Percentiles rank a stretch among this genome's conserved stretches.
These are phyloP conservation scores for Scatophagus argus DNA, from an alignment of 2,113 vertebrate species.

Conservation along the genomic window DNA sequence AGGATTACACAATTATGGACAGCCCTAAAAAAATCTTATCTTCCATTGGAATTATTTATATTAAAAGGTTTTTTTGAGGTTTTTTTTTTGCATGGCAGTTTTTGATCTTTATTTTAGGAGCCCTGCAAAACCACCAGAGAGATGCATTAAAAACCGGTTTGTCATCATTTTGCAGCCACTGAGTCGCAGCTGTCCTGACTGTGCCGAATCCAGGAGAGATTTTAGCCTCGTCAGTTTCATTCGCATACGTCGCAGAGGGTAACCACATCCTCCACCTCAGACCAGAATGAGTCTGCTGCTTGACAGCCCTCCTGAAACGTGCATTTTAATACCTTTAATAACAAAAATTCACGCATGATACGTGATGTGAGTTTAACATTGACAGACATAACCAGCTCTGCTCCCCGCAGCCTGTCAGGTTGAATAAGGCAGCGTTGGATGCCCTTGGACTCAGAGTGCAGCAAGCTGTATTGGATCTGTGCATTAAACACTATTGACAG, in stretches of 20 bases:
- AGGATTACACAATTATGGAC: not conserved
- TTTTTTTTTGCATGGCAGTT: not conserved
- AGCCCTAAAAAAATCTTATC: not conserved
- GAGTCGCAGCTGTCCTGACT: not conserved
- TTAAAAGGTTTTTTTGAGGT: not conserved
- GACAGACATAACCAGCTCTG: conserved; percentile 20
- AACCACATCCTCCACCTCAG: not conserved
- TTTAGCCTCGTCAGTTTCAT: not conserved
- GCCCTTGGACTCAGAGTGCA: conserved; percentile 25
- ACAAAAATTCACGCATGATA: conserved; percentile 2
- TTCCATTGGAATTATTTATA: not conserved
- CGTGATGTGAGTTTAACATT: conserved; percentile 34
- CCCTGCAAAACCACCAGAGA: not conserved
- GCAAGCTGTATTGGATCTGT: conserved; percentile 6
- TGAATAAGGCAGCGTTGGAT: not conserved
- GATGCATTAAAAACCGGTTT: not conserved
- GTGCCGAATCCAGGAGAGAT: not conserved
- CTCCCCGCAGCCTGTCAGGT: conserved; percentile 32
- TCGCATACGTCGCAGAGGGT: not conserved
- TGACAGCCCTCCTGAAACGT: not conserved
- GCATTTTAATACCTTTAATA: conserved; percentile 1
- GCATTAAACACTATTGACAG: conserved; percentile 22
- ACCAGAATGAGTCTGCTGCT: not conserved
- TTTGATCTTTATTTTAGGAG: not conserved
- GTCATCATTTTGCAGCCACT: conserved; percentile 3